phyloP scores from a whole-genome alignment of 1,140 invertebrate genomes.

The Scaptomyza montana region DNA sequence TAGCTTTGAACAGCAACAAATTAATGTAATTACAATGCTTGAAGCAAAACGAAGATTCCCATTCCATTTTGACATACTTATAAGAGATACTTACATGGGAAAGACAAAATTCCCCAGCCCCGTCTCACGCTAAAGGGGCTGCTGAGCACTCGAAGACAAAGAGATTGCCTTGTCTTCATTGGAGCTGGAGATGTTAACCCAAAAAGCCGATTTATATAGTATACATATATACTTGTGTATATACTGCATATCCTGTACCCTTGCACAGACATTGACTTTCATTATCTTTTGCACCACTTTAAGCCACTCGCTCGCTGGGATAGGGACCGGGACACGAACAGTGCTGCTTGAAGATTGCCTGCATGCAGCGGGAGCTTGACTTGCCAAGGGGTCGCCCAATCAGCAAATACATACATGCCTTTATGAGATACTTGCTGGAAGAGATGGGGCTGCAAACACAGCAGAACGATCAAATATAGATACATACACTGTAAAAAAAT shows the following conservation, averaged over 20 bases:
- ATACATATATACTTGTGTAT: constrained; percentile 8
- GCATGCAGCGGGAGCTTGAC: background rate
- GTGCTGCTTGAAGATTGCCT: constrained; percentile 12
- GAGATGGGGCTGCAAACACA: background rate
- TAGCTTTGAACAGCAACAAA: background rate
- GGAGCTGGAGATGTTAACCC: constrained; percentile 1
- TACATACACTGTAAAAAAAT: no score
- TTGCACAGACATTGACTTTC: constrained; percentile 77
- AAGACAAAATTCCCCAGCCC: constrained; percentile 37
- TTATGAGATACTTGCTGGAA: background rate
- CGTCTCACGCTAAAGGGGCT: background rate
- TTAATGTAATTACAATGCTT: background rate
- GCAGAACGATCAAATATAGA: constrained; percentile 25
- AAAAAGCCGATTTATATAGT: constrained; percentile 3
- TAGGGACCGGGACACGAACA: constrained; percentile 9
- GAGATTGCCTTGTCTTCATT: constrained; percentile 58
- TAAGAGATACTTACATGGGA: constrained; percentile 53
- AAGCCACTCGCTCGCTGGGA: constrained; percentile 38
- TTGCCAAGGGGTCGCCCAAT: background rate
- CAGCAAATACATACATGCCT: background rate
- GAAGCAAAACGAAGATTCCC: background rate
- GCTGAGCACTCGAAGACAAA: constrained; percentile 49
- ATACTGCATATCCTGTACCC: constrained; percentile 75
- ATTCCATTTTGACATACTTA: constrained; percentile 5
- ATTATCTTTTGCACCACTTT: constrained; percentile 76